phyloP scores from a whole-genome alignment of 2,113 vertebrate genomes.

The Mesitornis unicolor region DNA sequence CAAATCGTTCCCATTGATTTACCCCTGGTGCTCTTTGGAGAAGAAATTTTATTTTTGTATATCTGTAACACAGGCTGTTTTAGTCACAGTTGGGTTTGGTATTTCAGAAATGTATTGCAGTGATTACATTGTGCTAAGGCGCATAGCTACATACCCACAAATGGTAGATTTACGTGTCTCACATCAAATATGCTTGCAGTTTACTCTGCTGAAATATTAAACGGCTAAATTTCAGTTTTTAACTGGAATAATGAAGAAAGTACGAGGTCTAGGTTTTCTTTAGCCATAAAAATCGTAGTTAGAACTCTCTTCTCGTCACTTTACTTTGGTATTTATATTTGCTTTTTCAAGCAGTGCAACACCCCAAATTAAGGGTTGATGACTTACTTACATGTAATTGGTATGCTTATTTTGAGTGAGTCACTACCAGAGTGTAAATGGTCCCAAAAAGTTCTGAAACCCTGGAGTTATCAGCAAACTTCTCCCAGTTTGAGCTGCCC shows the following conservation, averaged over 20 bases:
- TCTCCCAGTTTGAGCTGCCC: background rate
- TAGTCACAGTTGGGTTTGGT: background rate
- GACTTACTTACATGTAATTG: constrained; percentile 69
- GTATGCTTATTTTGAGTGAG: constrained; percentile 59
- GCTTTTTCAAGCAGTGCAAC: constrained; percentile 7
- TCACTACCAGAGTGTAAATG: constrained; percentile 17
- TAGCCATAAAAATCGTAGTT: background rate
- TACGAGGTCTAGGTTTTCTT: background rate
- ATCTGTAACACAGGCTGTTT: background rate
- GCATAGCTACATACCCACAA: background rate
- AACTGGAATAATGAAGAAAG: background rate
- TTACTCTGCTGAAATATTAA: constrained; percentile 15
- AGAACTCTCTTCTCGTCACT: background rate
- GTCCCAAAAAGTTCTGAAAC: no score
- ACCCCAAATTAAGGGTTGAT: constrained; percentile 66
- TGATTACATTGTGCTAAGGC: background rate
- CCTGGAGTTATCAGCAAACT: background rate
- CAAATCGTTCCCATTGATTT: background rate
- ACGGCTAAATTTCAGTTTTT: background rate
- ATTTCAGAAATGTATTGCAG: background rate
- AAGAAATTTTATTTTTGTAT: background rate
- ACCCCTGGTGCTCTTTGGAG: background rate
- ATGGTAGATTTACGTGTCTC: background rate
- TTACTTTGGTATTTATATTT: constrained; percentile 66
- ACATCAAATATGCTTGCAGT: background rate